phyloP scores from a whole-genome alignment of 1,140 invertebrate genomes.

The Kradibia gibbosae region DNA sequence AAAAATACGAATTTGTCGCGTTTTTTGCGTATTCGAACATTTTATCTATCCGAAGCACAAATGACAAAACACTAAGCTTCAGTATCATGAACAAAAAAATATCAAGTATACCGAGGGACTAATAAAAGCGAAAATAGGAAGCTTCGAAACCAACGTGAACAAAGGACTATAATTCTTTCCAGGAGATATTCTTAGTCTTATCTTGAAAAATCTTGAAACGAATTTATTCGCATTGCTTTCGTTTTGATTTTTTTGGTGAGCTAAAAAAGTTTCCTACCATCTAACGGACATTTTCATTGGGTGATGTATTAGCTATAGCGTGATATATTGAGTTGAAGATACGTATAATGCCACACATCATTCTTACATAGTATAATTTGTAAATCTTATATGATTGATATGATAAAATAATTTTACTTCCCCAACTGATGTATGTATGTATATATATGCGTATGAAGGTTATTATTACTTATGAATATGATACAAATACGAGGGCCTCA shows the following conservation, averaged over 20 bases:
- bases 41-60: neutral
- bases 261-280: neutral
- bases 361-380: neutral
- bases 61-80: neutral
- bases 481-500: too few relatives aligned
- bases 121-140: neutral
- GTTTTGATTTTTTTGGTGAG: neutral
- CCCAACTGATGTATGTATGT: too few relatives aligned
- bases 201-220: constrained; percentile 11
- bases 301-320: neutral
- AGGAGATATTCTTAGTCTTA: neutral
- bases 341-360: neutral
- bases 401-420: neutral
- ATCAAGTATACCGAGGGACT: neutral
- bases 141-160: neutral
- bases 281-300: constrained; percentile 2
- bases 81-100: neutral
- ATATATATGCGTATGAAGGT: too few relatives aligned
- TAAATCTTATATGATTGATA: neutral
- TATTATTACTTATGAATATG: too few relatives aligned
- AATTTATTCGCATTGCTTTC: constrained; percentile 12
- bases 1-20: neutral
- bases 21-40: neutral
- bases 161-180: constrained; percentile 25
- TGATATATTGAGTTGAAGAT: neutral